These are phyloP conservation scores for Polydrusus cervinus DNA, from an alignment of 2,888 invertebrate species.

Conservation along the genomic window DNA sequence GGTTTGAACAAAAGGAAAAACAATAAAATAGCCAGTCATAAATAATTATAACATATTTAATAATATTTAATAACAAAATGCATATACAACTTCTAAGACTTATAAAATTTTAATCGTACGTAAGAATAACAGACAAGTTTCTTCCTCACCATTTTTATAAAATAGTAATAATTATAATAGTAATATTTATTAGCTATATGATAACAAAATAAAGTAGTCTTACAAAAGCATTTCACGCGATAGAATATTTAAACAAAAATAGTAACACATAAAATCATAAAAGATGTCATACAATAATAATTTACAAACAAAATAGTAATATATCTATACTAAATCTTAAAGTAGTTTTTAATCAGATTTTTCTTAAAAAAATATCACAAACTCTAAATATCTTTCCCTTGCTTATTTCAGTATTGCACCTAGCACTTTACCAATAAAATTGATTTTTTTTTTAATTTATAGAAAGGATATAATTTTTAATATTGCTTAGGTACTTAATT, in stretches of 20 bases:
- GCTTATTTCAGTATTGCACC: conserved; percentile 18
- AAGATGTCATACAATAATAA: conserved; percentile 29
- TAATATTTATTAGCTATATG: conserved; percentile 17
- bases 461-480: not conserved
- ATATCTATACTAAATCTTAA: conserved; percentile 24
- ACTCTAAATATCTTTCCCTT: conserved; percentile 2
- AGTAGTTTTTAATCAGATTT: conserved; percentile 31
- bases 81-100: conserved; percentile 40
- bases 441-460: not conserved
- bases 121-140: conserved; percentile 29
- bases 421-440: not conserved
- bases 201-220: conserved; percentile 30
- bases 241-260: conserved; percentile 42
- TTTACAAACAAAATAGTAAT: conserved; percentile 26
- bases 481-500: not conserved
- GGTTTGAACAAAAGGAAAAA: not conserved
- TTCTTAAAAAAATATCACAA: conserved; percentile 40
- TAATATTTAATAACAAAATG: conserved; percentile 44
- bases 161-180: conserved; percentile 28
- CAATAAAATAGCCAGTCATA: not conserved
- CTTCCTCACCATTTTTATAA: conserved; percentile 27
- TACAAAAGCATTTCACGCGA: conserved; percentile 33
- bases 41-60: conserved; percentile 34
- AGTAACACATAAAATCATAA: conserved; percentile 42
- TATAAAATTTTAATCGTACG: conserved; percentile 13